Evolutionary conservation across 2,113 vertebrate species (phyloP).

Genomic region (Myiagra hebetior): DNA sequence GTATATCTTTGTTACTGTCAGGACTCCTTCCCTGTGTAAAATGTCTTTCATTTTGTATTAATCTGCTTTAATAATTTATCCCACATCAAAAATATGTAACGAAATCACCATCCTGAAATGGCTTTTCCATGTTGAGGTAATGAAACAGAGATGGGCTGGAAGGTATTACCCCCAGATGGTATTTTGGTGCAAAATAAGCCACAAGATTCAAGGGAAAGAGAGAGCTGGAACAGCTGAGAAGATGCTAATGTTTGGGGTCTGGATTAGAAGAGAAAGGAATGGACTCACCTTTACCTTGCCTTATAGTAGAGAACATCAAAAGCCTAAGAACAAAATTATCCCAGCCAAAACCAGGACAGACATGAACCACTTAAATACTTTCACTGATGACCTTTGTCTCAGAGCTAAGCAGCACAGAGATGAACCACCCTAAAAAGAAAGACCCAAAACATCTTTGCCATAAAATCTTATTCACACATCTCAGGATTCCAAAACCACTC

Average conservation of each 20-base stretch:
- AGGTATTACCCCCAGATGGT: rapidly evolving
- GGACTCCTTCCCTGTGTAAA: not conserved
- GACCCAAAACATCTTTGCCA: not conserved
- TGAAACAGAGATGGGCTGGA: not conserved
- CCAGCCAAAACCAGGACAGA: not conserved
- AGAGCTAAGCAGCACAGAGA: not conserved
- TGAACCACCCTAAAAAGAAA: not conserved
- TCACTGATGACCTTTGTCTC: not conserved
- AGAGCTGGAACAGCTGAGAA: not conserved
- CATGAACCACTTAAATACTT: rapidly evolving
- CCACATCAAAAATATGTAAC: not conserved
- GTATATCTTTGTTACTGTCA: constrained; percentile 34
- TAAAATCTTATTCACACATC: not conserved
- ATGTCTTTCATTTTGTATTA: constrained; percentile 29
- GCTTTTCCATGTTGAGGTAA: not conserved
- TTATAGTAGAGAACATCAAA: not conserved
- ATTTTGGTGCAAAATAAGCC: not conserved
- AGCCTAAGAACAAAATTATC: not conserved
- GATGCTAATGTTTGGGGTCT: not conserved
- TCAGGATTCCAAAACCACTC: not conserved
- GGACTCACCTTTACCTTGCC: not conserved
- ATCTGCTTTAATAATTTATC: constrained; percentile 43
- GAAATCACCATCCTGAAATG: not conserved
- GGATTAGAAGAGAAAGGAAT: not conserved
- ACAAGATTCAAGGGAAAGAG: not conserved